phyloP scores from a whole-genome alignment of 1,140 invertebrate species.

The Charaxes varanes region DNA sequence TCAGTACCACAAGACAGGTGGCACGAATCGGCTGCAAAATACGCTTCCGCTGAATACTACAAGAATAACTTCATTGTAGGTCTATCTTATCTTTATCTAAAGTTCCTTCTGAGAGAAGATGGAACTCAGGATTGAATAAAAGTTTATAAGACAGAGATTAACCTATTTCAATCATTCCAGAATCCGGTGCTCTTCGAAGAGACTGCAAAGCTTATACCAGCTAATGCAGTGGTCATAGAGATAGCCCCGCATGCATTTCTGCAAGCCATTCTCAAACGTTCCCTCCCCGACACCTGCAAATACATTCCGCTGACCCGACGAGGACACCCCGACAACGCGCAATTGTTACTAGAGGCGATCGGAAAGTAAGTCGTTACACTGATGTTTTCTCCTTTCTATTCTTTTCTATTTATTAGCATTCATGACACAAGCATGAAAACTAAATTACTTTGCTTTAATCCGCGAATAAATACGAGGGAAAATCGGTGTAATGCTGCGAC shows the following conservation, averaged over 20 bases:
- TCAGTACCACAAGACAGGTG: constrained; percentile 85
- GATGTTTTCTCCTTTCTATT: neutral
- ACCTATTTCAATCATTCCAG: no score
- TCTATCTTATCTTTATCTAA: neutral
- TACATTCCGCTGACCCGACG: constrained; percentile 87
- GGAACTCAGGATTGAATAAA: no score
- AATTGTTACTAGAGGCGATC: constrained; percentile 80
- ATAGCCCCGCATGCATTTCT: constrained; percentile 89
- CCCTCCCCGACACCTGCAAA: constrained; percentile 77
- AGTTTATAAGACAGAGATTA: no score
- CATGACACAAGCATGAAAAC: no score
- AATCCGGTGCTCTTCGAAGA: constrained; percentile 90
- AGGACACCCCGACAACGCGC: constrained; percentile 80
- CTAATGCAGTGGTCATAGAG: constrained; percentile 83
- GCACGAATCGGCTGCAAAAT: constrained; percentile 78
- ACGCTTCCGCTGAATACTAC: constrained; percentile 91
- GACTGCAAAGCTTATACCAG: constrained; percentile 81
- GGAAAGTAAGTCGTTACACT: constrained; percentile 78
- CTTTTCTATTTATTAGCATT: no score
- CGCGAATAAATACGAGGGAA: no score
- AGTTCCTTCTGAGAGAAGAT: no score
- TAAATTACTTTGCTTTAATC: no score
- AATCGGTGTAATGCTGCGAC: no score
- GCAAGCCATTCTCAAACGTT: constrained; percentile 80
- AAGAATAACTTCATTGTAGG: constrained; percentile 88